Conservation (phyloP, 2,888 invertebrate species). For the Drosophila subsilvestris region DNA sequence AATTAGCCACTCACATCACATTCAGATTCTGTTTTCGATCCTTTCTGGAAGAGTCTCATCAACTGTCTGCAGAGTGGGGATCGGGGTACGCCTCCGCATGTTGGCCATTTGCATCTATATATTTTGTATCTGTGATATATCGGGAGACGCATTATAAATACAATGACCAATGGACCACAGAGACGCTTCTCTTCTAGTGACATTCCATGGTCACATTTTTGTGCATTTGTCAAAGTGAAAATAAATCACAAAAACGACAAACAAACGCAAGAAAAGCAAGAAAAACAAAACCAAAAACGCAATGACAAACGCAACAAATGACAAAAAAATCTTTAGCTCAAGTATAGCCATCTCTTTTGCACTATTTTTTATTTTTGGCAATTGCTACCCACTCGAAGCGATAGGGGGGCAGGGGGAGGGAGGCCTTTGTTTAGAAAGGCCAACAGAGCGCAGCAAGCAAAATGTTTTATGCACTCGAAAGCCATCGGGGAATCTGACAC, state of each 20-base stretch:
- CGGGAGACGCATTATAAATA: conserved; percentile 70
- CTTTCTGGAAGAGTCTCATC: conserved; percentile 39
- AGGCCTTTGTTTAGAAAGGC: conserved; percentile 30
- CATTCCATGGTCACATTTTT: conserved; percentile 78
- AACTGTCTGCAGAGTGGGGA: conserved; percentile 21
- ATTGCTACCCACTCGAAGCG: not conserved
- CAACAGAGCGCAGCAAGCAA: conserved; percentile 45
- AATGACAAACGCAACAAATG: conserved; percentile 46
- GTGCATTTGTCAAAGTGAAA: conserved; percentile 76
- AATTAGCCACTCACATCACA: conserved; percentile 31
- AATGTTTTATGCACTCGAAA: conserved; percentile 65
- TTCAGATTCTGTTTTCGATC: not conserved
- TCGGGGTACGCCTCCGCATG: conserved; percentile 39
- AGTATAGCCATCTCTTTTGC: conserved; percentile 14
- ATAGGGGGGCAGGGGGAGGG: not conserved
- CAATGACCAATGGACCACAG: conserved; percentile 55
- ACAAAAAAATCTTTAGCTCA: conserved; percentile 60
- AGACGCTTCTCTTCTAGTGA: conserved; percentile 63
- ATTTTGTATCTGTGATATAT: not conserved
- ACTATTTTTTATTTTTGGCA: conserved; percentile 21
- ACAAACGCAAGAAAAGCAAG: conserved; percentile 39
- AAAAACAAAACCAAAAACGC: conserved; percentile 51
- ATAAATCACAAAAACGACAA: conserved; percentile 73
- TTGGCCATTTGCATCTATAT: conserved; percentile 70
- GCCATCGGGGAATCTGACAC: conserved; percentile 77